phyloP scores from a whole-genome alignment of 1,140 invertebrate species.

The Pteromalus puparum region DNA sequence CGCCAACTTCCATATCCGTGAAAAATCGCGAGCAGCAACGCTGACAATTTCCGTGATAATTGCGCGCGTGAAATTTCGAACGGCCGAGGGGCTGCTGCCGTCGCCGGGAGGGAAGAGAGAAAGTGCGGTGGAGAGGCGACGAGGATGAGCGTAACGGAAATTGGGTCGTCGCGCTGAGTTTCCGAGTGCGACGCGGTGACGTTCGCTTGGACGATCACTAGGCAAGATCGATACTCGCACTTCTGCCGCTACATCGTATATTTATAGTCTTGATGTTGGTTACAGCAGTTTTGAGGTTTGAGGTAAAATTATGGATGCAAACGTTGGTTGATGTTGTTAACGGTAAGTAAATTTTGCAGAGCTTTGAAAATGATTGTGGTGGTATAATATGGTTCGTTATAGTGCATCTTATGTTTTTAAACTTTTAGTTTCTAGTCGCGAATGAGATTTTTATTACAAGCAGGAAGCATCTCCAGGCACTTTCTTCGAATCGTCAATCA shows the following conservation, averaged over 20 bases:
- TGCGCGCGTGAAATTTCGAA: conserved; percentile 2
- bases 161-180: conserved; percentile 1
- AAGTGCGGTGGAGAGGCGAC: conserved; percentile 46
- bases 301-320: too few species aligned
- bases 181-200: not conserved
- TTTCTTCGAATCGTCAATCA: conserved; percentile 46
- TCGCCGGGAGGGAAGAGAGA: conserved; percentile 21
- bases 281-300: too few species aligned
- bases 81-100: not conserved
- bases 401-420: too few species aligned
- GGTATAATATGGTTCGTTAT: too few species aligned
- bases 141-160: conserved; percentile 45
- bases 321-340: too few species aligned
- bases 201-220: conserved; percentile 37
- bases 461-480: not conserved
- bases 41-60: conserved; percentile 7
- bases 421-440: too few species aligned
- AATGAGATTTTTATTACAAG: not conserved
- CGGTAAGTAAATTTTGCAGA: too few species aligned
- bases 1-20: conserved; percentile 1
- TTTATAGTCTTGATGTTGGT: too few species aligned
- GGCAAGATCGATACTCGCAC: not conserved
- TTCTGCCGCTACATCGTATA: too few species aligned
- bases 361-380: too few species aligned
- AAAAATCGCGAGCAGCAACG: not conserved